Percentiles rank a stretch among this genome's conserved stretches.
Conservation (phyloP, 2,888 invertebrate species). For the Anoncus sp. region DNA sequence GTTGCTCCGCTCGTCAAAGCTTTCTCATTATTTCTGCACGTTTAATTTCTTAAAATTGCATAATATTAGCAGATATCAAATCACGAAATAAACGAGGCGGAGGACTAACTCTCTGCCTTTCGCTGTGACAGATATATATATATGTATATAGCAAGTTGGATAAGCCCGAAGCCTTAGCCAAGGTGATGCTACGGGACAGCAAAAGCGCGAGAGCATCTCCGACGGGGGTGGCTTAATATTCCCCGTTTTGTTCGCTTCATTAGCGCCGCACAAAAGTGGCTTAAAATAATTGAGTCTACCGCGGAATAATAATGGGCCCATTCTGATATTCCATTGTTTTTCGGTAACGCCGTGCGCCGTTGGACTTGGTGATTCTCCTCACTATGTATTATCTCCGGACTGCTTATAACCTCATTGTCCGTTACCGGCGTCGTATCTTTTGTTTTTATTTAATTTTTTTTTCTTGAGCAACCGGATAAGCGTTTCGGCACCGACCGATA, state of each 20-base stretch:
- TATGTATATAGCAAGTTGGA: conserved; percentile 59
- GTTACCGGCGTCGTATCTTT: conserved; percentile 58
- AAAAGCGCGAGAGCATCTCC: conserved; percentile 55
- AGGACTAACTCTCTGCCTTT: not conserved
- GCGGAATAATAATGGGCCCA: conserved; percentile 76
- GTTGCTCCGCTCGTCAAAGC: not conserved
- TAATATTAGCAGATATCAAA: not conserved
- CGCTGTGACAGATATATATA: not conserved
- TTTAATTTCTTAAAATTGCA: not conserved
- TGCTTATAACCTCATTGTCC: conserved; percentile 75
- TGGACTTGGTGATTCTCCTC: conserved; percentile 73
- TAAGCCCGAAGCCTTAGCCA: conserved; percentile 9
- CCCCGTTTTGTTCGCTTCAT: conserved; percentile 79
- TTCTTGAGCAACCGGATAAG: conserved; percentile 12
- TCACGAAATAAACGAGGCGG: conserved; percentile 24
- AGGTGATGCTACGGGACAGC: conserved; percentile 39
- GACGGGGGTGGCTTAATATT: conserved; percentile 73
- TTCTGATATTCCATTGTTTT: conserved; percentile 80
- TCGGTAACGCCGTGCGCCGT: conserved; percentile 54
- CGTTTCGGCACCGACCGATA: conserved; percentile 14
- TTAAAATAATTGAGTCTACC: conserved; percentile 81
- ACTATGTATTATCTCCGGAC: conserved; percentile 69
- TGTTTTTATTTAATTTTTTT: conserved; percentile 74
- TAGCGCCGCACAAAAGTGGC: conserved; percentile 81
- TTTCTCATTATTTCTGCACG: not conserved